Evolutionary conservation across 1,140 invertebrate genomes (phyloP).

Genomic region (Ectropis grisescens): DNA sequence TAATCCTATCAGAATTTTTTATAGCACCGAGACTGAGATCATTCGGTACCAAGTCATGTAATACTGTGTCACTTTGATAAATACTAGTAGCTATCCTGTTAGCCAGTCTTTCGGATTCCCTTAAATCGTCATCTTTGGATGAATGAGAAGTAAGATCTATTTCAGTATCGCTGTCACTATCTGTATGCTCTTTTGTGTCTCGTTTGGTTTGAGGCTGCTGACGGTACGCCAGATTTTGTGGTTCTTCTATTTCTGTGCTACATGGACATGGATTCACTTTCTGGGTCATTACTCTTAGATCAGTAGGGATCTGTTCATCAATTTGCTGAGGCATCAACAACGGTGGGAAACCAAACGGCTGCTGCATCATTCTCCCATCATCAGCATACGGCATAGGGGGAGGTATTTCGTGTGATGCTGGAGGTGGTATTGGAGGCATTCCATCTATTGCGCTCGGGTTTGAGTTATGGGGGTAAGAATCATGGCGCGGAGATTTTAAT

Average conservation of each 20-base stretch:
- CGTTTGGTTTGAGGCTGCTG: conserved; percentile 17
- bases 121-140: conserved; percentile 57
- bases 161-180: conserved; percentile 63
- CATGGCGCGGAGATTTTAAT: conserved; percentile 37
- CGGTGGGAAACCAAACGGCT: conserved; percentile 42
- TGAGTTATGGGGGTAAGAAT: conserved; percentile 39
- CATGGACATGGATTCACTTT: conserved; percentile 48
- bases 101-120: conserved; percentile 54
- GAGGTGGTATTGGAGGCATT: conserved; percentile 19
- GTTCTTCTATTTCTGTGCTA: conserved; percentile 35
- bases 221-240: conserved; percentile 45
- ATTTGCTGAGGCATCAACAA: conserved; percentile 37
- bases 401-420: conserved; percentile 43
- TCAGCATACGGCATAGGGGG: conserved; percentile 29
- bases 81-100: conserved; percentile 58
- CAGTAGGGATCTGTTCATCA: conserved; percentile 51
- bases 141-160: conserved; percentile 66
- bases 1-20: conserved; percentile 32
- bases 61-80: conserved; percentile 50
- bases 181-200: conserved; percentile 31
- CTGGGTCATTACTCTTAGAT: conserved; percentile 42
- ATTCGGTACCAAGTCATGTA: conserved; percentile 62
- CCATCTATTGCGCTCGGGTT: conserved; percentile 28
- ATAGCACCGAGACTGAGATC: conserved; percentile 55
- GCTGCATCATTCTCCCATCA: conserved; percentile 41